Evolutionary conservation across 2,113 vertebrate genomes (phyloP).

Genomic region (Leucopternis melanops): DNA sequence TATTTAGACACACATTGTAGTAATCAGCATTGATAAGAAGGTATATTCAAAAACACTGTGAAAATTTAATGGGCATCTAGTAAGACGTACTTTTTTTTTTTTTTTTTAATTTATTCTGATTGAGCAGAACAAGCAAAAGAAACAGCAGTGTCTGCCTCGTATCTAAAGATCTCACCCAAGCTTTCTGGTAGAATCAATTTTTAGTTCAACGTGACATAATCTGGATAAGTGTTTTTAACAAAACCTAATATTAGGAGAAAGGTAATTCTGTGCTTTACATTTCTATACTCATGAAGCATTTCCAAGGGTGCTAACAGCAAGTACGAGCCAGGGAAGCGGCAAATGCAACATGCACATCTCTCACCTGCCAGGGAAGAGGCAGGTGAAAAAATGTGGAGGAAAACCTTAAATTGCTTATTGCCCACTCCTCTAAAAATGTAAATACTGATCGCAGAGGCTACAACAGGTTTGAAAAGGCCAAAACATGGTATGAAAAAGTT

Average conservation of each 20-base stretch:
- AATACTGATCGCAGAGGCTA: not conserved
- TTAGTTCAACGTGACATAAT: not conserved
- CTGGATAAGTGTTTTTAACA: not conserved
- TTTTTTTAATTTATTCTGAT: not conserved
- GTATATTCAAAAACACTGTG: not conserved
- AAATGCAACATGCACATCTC: fast-evolving
- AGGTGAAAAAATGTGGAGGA: not conserved
- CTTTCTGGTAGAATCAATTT: slow-evolving; percentile 37
- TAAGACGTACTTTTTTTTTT: not conserved
- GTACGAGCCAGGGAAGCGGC: not conserved
- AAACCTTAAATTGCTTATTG: not conserved
- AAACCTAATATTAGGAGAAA: not conserved
- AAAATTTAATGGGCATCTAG: slow-evolving; percentile 6
- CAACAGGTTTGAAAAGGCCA: not conserved
- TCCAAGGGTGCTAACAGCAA: not conserved
- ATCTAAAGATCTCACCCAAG: not conserved
- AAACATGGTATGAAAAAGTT: not conserved
- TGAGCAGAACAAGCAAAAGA: not conserved
- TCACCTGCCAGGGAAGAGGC: not conserved
- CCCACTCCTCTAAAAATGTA: not conserved
- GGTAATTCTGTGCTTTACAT: not conserved
- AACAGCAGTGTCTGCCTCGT: not conserved
- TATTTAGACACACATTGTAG: not conserved
- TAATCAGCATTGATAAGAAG: slow-evolving; percentile 18
- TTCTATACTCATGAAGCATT: not conserved